phyloP scores from a whole-genome alignment of 2,888 invertebrate species.

The Platycheirus rosarum region DNA sequence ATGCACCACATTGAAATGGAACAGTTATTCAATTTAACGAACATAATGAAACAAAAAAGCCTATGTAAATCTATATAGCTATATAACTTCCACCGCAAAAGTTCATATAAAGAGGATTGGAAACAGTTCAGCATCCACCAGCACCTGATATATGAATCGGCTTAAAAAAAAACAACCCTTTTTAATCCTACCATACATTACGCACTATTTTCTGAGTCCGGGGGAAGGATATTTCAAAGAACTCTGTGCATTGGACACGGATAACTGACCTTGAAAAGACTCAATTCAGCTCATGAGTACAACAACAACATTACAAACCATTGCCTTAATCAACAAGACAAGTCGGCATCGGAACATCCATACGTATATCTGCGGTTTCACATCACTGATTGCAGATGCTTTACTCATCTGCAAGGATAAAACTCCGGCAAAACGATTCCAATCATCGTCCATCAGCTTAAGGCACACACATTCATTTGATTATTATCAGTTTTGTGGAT shows the following conservation, averaged over 20 bases:
- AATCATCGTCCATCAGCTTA: background rate
- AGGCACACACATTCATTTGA: constrained; percentile 39
- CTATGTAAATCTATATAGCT: too few species aligned
- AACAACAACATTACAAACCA: background rate
- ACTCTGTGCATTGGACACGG: background rate
- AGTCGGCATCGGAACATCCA: too few species aligned
- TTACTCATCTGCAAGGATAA: constrained; percentile 1
- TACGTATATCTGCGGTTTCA: background rate
- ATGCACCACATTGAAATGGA: constrained; percentile 23
- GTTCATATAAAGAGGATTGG: background rate
- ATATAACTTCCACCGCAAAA: background rate
- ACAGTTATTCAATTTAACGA: constrained; percentile 35
- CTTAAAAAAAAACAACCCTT: background rate
- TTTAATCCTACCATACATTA: too few species aligned
- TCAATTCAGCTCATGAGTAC: background rate
- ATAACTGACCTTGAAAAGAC: constrained; percentile 27
- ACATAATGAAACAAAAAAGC: constrained; percentile 34
- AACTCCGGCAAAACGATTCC: constrained; percentile 16
- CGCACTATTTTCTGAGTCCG: too few species aligned
- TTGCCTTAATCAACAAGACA: background rate
- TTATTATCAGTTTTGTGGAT: constrained; percentile 65
- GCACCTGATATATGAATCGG: background rate
- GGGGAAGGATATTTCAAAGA: background rate
- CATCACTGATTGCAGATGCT: background rate
- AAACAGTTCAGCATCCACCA: background rate